A percentile compares a stretch with the other conserved stretches of the same genome.
Conservation (phyloP, 2,113 vertebrate genomes). For the Steatornis caripensis region DNA sequence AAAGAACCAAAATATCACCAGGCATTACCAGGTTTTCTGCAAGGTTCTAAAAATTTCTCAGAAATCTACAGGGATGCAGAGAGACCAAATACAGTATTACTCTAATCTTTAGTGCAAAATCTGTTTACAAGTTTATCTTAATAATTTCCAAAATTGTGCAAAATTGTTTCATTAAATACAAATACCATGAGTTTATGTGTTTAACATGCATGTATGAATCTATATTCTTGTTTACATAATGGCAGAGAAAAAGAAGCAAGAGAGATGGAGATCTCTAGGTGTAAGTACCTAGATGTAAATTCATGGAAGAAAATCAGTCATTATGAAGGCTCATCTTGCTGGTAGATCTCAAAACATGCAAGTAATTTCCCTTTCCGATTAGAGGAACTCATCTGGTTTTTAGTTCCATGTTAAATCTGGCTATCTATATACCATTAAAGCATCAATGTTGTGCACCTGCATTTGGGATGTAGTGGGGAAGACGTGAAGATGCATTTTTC, state of each 20-base stretch:
- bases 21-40: neutral
- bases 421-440: neutral
- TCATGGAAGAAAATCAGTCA: fast-evolving
- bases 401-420: neutral
- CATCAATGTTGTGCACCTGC: neutral
- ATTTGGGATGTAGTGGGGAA: neutral
- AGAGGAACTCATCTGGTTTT: neutral
- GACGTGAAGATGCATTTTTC: neutral
- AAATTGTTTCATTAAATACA: neutral
- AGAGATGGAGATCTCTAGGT: fast-evolving
- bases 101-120: neutral
- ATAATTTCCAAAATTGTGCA: neutral
- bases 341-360: neutral
- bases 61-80: neutral
- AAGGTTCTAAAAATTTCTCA: neutral
- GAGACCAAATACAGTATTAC: neutral
- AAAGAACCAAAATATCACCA: neutral
- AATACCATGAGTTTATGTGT: neutral
- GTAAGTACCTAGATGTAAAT: neutral
- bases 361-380: neutral
- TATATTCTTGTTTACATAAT: neutral
- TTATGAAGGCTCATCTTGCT: neutral
- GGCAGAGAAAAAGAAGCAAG: neutral
- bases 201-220: neutral
- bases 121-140: neutral